Base-by-base conservation (phyloP, 1,140 invertebrate species). In the Nephotettix cincticeps region DNA sequence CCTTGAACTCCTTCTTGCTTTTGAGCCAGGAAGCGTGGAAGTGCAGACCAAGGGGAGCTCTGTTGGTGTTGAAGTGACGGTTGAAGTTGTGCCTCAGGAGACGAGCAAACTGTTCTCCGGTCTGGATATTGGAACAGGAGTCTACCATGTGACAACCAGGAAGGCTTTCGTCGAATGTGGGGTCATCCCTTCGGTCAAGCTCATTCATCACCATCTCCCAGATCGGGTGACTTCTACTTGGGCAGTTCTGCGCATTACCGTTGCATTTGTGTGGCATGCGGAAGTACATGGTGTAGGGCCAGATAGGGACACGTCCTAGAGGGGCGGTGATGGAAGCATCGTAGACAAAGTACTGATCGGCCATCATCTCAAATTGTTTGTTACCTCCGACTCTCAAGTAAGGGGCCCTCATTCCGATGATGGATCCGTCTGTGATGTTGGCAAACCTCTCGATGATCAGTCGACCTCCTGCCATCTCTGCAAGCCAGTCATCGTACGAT, bases 181-280 rank as follows among this genome's bases (percentile, higher is more conserved):
- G 93, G 78, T 96, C 93, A 78, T 96, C 94, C 80, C 95, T 87
- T 80, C 94, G 88, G 83, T 97, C 94, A 74, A 97, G 81, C 80
- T 96, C 94, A 81, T 96, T 97, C 92, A 97, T 95, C 27, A 96
- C 94, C 88, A 97, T 96, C 83, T 97, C 94, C 94, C 94, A 97
- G 45, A 96, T 92, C 40, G 94, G 93, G 76, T 96, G 94, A 73
- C 91, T 93, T 70, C 76, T 71, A 29, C 92, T 94, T 23, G 95
- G 94, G 78, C 94, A 96, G 78, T 95, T 96, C 76, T 95, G 91
- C 17, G 92, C 92, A 80, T 96, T 96, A 73, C 94, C 94, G 80
- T 95, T 94, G 80, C 95, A 97, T 79, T 94, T 95, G 81, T 96
- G 94, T 0, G 95, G 94, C 92, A 97, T 96, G 29, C 93, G 86